These are phyloP conservation scores for Halcyon chelicuti DNA, from an alignment of 2,797 vertebrate genomes.

Conservation along the genomic window DNA sequence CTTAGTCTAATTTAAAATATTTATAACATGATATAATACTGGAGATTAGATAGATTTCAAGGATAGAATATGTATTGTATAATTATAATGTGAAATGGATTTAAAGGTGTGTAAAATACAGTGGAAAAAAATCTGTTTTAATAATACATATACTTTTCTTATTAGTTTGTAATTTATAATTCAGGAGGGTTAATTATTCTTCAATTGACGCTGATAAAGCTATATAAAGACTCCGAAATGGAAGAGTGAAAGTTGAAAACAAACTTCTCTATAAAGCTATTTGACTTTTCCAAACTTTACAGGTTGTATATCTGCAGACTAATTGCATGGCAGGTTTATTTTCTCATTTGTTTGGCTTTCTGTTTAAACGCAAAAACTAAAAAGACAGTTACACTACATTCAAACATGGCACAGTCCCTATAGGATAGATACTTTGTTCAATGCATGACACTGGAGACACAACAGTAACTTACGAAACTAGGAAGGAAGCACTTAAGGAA, in stretches of 20 bases:
- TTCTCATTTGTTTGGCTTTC: background rate
- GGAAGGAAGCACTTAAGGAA: background rate
- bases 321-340: background rate
- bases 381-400: background rate
- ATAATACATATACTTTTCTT: background rate
- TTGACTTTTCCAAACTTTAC: background rate
- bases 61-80: background rate
- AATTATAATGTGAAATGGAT: background rate
- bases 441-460: background rate
- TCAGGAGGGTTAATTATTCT: background rate
- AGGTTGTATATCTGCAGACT: background rate
- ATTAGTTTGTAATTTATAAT: constrained; percentile 6
- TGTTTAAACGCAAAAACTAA: background rate
- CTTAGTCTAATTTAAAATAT: background rate
- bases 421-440: background rate
- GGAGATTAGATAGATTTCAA: background rate
- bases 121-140: background rate
- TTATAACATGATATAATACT: background rate
- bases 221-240: background rate
- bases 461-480: background rate
- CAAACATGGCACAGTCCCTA: background rate
- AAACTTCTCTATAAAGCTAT: background rate
- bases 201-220: background rate
- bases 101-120: background rate
- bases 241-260: background rate